Percentiles rank a stretch among this genome's conserved stretches.
Evolutionary conservation across 2,113 vertebrate species (phyloP).

Genomic region (Seriola quinqueradiata): DNA sequence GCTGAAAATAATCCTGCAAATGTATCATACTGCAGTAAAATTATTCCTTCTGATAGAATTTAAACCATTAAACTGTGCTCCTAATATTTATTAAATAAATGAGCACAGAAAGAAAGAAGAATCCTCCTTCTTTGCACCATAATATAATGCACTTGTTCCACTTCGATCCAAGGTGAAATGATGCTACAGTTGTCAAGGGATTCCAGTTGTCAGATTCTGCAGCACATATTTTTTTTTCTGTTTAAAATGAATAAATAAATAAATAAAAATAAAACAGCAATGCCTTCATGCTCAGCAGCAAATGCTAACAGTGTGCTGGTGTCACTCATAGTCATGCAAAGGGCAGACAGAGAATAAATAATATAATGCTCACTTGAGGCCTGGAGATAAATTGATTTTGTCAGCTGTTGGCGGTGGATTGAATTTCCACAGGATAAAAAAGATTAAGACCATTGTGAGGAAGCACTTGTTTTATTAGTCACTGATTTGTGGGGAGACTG

Average conservation of each 20-base stretch:
- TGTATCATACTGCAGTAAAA: conserved; percentile 24
- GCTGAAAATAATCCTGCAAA: conserved; percentile 4
- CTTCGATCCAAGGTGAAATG: conserved; percentile 16
- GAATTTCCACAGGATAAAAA: conserved; percentile 18
- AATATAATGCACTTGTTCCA: background rate
- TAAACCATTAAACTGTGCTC: background rate
- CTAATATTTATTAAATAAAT: background rate
- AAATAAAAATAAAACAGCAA: background rate
- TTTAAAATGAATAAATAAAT: background rate
- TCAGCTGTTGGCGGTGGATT: conserved; percentile 40
- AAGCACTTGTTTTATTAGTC: conserved; percentile 6
- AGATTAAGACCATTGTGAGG: background rate
- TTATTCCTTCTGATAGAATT: background rate
- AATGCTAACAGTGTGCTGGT: conserved; percentile 30
- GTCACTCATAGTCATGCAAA: conserved; percentile 24
- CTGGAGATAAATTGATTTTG: conserved; percentile 42
- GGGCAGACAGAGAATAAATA: conserved; percentile 30
- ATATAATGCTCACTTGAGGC: conserved; percentile 38
- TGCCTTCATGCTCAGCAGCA: conserved; percentile 29
- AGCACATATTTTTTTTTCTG: background rate
- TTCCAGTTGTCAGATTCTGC: background rate
- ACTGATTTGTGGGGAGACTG: background rate
- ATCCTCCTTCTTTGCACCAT: background rate
- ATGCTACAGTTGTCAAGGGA: conserved; percentile 5
- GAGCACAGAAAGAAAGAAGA: background rate